Evolutionary conservation across 2,113 vertebrate genomes (phyloP), one percentile per base, ranked within the genome.

Genomic region (Lonchura striata): DNA sequence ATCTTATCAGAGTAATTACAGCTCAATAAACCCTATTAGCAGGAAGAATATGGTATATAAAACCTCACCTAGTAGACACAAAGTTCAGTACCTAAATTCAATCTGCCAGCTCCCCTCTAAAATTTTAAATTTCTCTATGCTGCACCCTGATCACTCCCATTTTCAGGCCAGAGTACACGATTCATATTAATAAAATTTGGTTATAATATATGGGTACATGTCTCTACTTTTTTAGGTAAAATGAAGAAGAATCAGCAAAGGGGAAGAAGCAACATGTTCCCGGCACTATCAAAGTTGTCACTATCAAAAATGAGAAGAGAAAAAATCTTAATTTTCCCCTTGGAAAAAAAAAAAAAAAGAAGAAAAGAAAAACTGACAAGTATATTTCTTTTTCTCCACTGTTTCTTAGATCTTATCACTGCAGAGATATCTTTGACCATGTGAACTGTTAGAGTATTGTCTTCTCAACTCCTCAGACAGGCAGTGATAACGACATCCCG

Each of bases 341-440:
- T 52, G n/a, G 12, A 13, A 13, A 41, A 9, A n/a, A 47, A 72
- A 59, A 27, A 30, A 2, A 22, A 42, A 68, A 31, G n/a, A 46
- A 46, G 19, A 19, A 69, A 30, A 27, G 1, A 15, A 44, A 70
- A 41, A 2, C 2, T 1, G 7, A 56, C 23, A 88, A 57, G 49
- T 65, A 57, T 9, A 65, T 91, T 95, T 82, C 7, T 72, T 88
- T 92, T 93, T 42, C 71, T 88, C 35, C n/a, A 59, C 59, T 4
- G 6, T 64, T 94, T 68, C 85, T 79, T 64, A 91, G 84, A 69
- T 92, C 46, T 88, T 95, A 95, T 90, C 71, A 0, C 59, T 49
- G 35, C 66, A 82, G 50, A 69, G 84, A 54, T 94, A 91, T 92
- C 81, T 94, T 37, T 53, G 84, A 24, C 77, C 41, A 91, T 76